Evolutionary conservation across 2,113 vertebrate genomes (phyloP), one percentile per base, ranked within the genome.

Genomic region (Trematomus loennbergii): DNA sequence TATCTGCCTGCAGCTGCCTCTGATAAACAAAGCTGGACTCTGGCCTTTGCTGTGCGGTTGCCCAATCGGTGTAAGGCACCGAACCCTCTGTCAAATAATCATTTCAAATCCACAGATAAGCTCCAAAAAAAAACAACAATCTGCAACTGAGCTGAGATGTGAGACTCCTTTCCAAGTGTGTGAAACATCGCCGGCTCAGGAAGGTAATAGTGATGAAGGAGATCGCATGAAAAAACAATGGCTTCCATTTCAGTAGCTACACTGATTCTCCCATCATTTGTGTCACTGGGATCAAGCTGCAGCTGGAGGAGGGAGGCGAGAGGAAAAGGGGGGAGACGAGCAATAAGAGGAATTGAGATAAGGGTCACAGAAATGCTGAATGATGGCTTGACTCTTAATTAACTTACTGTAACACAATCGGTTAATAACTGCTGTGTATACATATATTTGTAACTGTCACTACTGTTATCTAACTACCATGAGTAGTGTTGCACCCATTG

Each of bases 1-100:
- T 88, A 90, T 90, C 80, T 72, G 77, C 82, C 70, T 68, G 33
- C 64, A 77, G 81, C 78, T 83, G 79, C 36, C 81, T 72, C 64
- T 13, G 64, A 48, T 58, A 69, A 85, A 84, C 78, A 86, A 86
- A 87, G 59, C 72, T 57, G 72, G 81, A 85, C 84, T n/a, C 50
- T 88, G 73, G 90, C 81, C 85, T 79, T 75, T 77, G 9, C 40
- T 57, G 59, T 55, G 22, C 53, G 61, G 71, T 61, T 71, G 20
- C 33, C 79, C 80, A 73, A 76, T 82, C 68, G 67, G n/a, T 70
- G 70, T 0, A 40, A 74, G 36, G 40, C 53, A 43, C 16, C 5
- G 20, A 80, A 82, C 78, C 75, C 72, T 82, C 83, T 84, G 84
- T 83, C 79, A 68, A 86, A 89, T 87, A 78, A 85, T 86, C 87